phyloP scores from a whole-genome alignment of 2,113 vertebrate species.

The Tragelaphus scriptus region DNA sequence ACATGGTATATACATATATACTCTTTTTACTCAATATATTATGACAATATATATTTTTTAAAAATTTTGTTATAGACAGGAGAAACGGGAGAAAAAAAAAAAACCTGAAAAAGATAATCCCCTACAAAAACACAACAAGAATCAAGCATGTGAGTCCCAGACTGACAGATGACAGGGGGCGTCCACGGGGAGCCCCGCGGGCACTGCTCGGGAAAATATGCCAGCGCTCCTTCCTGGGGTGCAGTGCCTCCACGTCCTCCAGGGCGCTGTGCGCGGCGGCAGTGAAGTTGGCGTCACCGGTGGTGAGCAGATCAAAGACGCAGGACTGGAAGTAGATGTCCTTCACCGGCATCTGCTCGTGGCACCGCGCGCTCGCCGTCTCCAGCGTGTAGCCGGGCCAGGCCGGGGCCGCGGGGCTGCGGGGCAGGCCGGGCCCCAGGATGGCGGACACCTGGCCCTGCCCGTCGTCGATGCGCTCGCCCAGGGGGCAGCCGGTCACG shows the following conservation, averaged over 20 bases:
- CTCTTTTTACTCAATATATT: conserved; percentile 86
- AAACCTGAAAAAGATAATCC: background rate
- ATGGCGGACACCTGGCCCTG: conserved; percentile 67
- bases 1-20: conserved; percentile 89
- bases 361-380: conserved; percentile 87
- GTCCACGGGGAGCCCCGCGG: background rate
- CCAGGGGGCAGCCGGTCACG: conserved; percentile 90
- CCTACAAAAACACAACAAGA: conserved; percentile 79
- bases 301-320: conserved; percentile 96
- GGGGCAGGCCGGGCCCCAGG: conserved; percentile 66
- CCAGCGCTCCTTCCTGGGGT: conserved; percentile 91
- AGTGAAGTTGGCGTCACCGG: conserved; percentile 94
- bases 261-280: conserved; percentile 91
- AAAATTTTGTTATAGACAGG: conserved; percentile 77
- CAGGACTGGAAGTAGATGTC: conserved; percentile 98
- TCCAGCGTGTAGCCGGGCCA: conserved; percentile 81
- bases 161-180: conserved; percentile 16
- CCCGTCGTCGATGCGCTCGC: conserved; percentile 89
- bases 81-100: background rate
- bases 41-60: conserved; percentile 86
- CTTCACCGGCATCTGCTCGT: conserved; percentile 89
- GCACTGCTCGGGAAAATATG: conserved; percentile 87
- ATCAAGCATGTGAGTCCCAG: conserved; percentile 77
- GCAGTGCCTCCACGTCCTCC: conserved; percentile 92
- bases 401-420: conserved; percentile 52